These are phyloP conservation scores for Scomber japonicus DNA, from an alignment of 2,113 vertebrate genomes.

Conservation along the genomic window DNA sequence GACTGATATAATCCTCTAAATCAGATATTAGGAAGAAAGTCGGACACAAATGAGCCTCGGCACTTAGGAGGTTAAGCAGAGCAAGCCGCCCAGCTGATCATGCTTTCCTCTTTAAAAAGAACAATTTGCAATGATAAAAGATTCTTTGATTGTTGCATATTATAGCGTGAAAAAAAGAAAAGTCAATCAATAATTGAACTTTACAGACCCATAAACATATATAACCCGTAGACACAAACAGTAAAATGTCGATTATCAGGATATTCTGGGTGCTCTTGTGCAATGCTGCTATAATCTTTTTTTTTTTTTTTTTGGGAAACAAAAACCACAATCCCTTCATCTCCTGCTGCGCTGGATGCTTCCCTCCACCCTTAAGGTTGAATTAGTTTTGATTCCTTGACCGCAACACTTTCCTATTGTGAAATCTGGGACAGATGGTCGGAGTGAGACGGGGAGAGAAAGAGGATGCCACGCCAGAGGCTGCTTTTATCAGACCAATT, in stretches of 20 bases:
- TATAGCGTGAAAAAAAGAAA: no score
- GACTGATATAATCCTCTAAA: conserved; percentile 77
- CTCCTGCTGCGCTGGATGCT: conserved; percentile 43
- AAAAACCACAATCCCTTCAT: conserved; percentile 21
- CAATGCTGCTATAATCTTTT: neutral
- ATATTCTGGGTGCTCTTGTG: conserved; percentile 33
- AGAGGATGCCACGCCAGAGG: conserved; percentile 66
- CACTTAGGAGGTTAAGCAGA: conserved; percentile 30
- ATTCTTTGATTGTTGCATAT: neutral
- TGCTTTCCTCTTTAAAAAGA: neutral
- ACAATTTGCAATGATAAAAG: neutral
- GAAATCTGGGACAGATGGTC: conserved; percentile 83
- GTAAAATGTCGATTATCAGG: neutral
- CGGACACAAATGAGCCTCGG: conserved; percentile 36
- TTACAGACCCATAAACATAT: neutral
- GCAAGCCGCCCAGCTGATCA: neutral
- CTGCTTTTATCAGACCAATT: conserved; percentile 70
- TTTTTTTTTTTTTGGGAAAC: conserved; percentile 17
- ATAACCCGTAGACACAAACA: conserved; percentile 1
- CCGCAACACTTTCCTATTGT: conserved; percentile 71
- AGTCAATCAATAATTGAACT: neutral
- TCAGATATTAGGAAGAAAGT: conserved; percentile 68
- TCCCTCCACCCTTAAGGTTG: conserved; percentile 73
- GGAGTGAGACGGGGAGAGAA: conserved; percentile 27
- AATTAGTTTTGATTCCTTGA: conserved; percentile 83